phyloP scores from a whole-genome alignment of 2,888 invertebrate species.

The Homarus gammarus region DNA sequence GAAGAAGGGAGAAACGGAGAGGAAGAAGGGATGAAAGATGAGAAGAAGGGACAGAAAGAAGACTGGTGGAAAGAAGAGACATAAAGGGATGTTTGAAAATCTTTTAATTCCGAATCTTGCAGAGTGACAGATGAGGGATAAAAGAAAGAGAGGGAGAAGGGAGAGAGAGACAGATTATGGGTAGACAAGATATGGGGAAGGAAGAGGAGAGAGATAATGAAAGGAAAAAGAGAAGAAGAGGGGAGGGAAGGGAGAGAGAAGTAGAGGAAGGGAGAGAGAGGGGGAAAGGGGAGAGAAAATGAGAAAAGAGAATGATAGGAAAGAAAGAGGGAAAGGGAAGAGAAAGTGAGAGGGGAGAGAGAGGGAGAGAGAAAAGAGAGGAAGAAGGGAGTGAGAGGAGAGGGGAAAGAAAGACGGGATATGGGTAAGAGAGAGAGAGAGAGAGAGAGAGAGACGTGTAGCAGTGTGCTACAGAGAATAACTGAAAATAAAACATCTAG shows the following conservation, averaged over 20 bases:
- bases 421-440: too few species aligned
- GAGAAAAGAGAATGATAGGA: neutral
- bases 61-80: too few species aligned
- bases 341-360: neutral
- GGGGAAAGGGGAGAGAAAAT: neutral
- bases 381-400: neutral
- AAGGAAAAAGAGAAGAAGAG: neutral
- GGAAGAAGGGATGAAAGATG: too few species aligned
- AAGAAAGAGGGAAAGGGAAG: constrained; percentile 7
- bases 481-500: too few species aligned
- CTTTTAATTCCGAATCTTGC: too few species aligned
- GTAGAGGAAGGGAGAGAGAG: neutral
- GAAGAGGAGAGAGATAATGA: too few species aligned
- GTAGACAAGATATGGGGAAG: too few species aligned
- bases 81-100: too few species aligned
- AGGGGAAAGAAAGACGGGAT: neutral
- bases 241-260: neutral
- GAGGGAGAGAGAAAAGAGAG: neutral
- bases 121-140: too few species aligned
- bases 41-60: too few species aligned
- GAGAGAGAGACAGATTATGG: too few species aligned
- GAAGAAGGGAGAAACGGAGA: too few species aligned
- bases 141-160: neutral
- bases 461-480: neutral
- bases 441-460: neutral